Conservation (phyloP, 2,888 invertebrate species). For the Ephialtes manifestator region DNA sequence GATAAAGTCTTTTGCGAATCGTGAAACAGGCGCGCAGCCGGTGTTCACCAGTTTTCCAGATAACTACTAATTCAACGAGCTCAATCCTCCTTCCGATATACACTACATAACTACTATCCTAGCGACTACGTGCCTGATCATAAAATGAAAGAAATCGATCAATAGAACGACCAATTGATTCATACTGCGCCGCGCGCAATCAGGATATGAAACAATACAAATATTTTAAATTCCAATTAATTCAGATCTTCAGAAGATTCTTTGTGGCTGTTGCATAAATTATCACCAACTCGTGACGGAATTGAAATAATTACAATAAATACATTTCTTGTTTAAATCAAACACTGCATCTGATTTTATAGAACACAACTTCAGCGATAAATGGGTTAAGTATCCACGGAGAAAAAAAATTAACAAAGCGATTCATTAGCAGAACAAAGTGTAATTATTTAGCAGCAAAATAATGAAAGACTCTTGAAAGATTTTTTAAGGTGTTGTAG, state of each 20-base stretch:
- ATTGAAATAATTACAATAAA: background rate
- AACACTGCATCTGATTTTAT: background rate
- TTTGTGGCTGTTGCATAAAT: background rate
- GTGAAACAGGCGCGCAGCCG: slow-evolving; percentile 56
- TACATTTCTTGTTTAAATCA: background rate
- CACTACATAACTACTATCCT: slow-evolving; percentile 29
- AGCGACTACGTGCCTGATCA: slow-evolving; percentile 53
- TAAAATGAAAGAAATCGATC: slow-evolving; percentile 57
- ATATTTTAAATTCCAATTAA: slow-evolving; percentile 35
- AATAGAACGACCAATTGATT: slow-evolving; percentile 49
- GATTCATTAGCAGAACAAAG: background rate
- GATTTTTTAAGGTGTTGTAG: no score
- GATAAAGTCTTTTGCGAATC: slow-evolving; percentile 68
- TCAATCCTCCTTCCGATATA: slow-evolving; percentile 47
- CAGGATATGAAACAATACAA: background rate
- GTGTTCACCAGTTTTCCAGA: slow-evolving; percentile 57
- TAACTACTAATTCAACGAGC: slow-evolving; percentile 68
- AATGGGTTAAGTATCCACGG: background rate
- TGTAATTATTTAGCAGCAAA: no score
- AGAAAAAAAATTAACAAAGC: background rate
- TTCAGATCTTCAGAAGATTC: background rate
- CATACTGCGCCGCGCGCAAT: slow-evolving; percentile 8
- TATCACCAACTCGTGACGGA: background rate
- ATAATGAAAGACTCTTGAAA: no score
- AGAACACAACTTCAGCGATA: background rate